Evolutionary conservation across 1,140 invertebrate genomes (phyloP).

Genomic region (Lasaia peninsularis): DNA sequence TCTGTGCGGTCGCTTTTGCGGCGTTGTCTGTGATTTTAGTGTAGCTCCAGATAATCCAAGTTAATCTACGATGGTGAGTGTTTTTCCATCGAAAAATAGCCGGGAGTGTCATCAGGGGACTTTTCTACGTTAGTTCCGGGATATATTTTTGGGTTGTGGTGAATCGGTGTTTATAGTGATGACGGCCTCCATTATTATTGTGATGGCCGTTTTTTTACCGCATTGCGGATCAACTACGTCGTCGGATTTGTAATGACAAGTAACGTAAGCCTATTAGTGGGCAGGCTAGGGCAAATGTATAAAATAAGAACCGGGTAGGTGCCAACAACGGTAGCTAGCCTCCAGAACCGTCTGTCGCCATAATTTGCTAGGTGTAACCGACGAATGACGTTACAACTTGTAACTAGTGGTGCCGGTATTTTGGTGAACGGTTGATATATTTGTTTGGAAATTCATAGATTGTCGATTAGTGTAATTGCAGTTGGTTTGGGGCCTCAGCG

Average conservation of each 20-base stretch:
- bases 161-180: slow-evolving; percentile 75
- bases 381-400: slow-evolving; percentile 25
- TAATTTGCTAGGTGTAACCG: slow-evolving; percentile 69
- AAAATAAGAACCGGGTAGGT: slow-evolving; percentile 17
- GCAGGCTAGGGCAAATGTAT: slow-evolving; percentile 1
- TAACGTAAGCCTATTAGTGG: slow-evolving; percentile 11
- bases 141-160: slow-evolving; percentile 67
- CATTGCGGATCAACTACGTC: slow-evolving; percentile 65
- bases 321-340: slow-evolving; percentile 34
- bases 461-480: not conserved
- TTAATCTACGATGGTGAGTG: slow-evolving; percentile 80
- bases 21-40: slow-evolving; percentile 77
- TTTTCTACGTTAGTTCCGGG: slow-evolving; percentile 33
- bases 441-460: not conserved
- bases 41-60: slow-evolving; percentile 77
- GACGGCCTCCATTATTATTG: slow-evolving; percentile 77
- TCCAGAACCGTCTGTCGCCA: slow-evolving; percentile 62
- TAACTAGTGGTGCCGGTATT: slow-evolving; percentile 19
- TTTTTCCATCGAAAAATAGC: slow-evolving; percentile 64
- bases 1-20: slow-evolving; percentile 75
- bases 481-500: slow-evolving; percentile 26
- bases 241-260: slow-evolving; percentile 29
- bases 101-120: slow-evolving; percentile 52
- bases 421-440: not conserved
- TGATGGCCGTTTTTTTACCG: slow-evolving; percentile 75